Conservation (phyloP, 2,113 vertebrate genomes). For the Sarotherodon lohbergeri region DNA sequence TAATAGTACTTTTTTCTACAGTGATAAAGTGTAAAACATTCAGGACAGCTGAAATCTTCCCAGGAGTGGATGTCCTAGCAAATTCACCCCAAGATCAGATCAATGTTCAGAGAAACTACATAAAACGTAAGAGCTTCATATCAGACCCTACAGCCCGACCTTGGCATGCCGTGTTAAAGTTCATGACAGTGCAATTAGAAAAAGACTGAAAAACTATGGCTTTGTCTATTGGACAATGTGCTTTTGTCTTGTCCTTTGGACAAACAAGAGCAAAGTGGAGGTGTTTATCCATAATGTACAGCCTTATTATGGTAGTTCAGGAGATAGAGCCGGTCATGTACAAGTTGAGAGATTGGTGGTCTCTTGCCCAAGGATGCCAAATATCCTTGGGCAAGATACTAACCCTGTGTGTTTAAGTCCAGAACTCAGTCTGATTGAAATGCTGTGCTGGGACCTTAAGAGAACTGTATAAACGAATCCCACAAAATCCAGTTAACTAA, state of each 20-base stretch:
- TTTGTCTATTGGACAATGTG: neutral
- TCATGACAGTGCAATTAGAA: neutral
- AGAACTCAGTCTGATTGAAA: neutral
- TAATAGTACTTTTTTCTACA: neutral
- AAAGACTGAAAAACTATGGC: neutral
- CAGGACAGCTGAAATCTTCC: neutral
- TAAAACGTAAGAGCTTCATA: rapidly evolving
- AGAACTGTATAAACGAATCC: neutral
- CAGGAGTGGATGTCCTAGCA: neutral
- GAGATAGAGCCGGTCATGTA: neutral
- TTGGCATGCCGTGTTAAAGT: neutral
- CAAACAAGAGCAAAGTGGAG: neutral
- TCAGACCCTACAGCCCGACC: neutral
- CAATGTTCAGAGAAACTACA: neutral
- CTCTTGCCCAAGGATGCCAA: rapidly evolving
- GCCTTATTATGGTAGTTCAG: neutral
- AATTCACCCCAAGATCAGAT: neutral
- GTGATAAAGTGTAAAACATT: neutral
- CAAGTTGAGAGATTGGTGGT: neutral
- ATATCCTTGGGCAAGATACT: neutral
- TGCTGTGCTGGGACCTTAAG: neutral
- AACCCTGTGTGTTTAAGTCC: neutral
- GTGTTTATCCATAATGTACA: neutral
- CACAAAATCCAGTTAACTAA: neutral
- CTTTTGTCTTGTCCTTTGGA: neutral